Evolutionary conservation across 1,140 invertebrate genomes (phyloP).

Genomic region (Proales similis): DNA sequence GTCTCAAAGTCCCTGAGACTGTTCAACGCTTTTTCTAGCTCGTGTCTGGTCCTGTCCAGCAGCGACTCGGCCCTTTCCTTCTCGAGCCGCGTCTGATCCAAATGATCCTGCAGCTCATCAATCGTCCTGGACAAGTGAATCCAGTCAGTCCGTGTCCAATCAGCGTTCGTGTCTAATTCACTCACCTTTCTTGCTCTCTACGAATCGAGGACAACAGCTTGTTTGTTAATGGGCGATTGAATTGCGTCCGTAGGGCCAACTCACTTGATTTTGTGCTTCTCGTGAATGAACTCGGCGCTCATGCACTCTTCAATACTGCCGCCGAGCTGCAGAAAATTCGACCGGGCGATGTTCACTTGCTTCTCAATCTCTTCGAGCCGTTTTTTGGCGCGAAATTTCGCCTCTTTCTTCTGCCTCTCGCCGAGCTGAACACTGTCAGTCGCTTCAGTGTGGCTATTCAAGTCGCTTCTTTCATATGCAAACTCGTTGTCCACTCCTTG

Average conservation of each 20-base stretch:
- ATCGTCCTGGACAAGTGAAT: constrained; percentile 45
- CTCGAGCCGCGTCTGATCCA: constrained; percentile 51
- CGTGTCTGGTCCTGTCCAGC: constrained; percentile 48
- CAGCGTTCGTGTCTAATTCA: no score
- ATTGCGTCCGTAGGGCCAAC: not conserved
- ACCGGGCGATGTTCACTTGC: constrained; percentile 49
- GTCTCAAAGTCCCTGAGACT: constrained; percentile 24
- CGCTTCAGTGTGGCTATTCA: constrained; percentile 39
- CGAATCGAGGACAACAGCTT: not conserved
- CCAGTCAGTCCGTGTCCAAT: no score
- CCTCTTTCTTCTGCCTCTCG: constrained; percentile 21
- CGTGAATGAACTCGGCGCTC: constrained; percentile 43
- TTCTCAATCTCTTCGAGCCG: constrained; percentile 50
- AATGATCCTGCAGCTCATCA: constrained; percentile 47
- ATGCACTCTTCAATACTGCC: constrained; percentile 48
- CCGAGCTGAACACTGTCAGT: not conserved
- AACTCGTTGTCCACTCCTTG: constrained; percentile 39
- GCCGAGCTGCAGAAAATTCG: constrained; percentile 52
- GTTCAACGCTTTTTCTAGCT: constrained; percentile 18
- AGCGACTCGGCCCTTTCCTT: constrained; percentile 51
- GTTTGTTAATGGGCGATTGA: not conserved
- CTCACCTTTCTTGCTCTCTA: constrained; percentile 5
- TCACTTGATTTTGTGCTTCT: constrained; percentile 48
- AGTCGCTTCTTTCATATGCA: constrained; percentile 43
- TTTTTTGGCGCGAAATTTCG: constrained; percentile 44